Evolutionary conservation across 2,113 vertebrate genomes (phyloP).

Genomic region (Aegotheles bennettii): DNA sequence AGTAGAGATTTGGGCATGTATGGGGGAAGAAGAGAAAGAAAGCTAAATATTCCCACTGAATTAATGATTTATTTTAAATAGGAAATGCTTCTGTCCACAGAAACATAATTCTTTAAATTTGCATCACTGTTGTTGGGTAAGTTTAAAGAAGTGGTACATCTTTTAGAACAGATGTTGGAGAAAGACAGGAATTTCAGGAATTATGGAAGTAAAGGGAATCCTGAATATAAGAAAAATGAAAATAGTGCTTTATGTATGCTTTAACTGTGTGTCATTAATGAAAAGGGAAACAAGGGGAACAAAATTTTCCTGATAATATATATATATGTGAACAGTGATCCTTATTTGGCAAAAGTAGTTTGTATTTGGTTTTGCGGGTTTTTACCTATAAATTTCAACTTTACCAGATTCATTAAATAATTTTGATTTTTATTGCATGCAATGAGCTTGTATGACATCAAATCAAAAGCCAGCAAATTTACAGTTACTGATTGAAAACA

Average conservation of each 20-base stretch:
- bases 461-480: not conserved
- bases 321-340: not conserved
- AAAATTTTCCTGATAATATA: not conserved
- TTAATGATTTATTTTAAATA: not conserved
- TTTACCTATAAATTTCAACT: not conserved
- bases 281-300: no score
- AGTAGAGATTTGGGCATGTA: not conserved
- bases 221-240: not conserved
- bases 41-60: not conserved
- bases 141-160: not conserved
- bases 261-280: not conserved
- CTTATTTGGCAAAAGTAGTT: not conserved
- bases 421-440: not conserved
- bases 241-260: not conserved
- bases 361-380: fast-evolving
- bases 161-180: not conserved
- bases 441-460: no score
- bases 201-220: not conserved
- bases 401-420: not conserved
- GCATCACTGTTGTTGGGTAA: not conserved
- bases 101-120: not conserved
- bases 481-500: not conserved
- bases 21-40: not conserved
- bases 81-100: not conserved
- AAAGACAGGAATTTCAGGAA: not conserved